Percentiles rank a stretch among this genome's conserved stretches.
phyloP scores from a whole-genome alignment of 2,888 invertebrate species.

The Ectemnius continuus region DNA sequence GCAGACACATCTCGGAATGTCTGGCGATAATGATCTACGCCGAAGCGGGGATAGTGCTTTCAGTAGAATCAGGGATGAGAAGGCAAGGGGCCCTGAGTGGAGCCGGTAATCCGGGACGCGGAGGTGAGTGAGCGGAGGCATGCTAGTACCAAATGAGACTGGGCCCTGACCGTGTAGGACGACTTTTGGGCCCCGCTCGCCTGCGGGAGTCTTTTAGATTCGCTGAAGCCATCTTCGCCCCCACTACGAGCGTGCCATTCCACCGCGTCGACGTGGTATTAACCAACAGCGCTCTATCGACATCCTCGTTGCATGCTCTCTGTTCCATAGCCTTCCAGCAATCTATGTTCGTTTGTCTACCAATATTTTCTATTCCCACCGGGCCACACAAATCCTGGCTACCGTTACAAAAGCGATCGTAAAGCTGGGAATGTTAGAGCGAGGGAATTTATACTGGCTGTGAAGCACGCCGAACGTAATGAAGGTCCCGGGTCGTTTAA shows the following conservation, averaged over 20 bases:
- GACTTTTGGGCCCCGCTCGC: slow-evolving; percentile 62
- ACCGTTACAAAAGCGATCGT: slow-evolving; percentile 48
- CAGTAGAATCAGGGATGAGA: slow-evolving; percentile 33
- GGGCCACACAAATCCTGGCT: slow-evolving; percentile 42
- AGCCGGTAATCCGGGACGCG: slow-evolving; percentile 56
- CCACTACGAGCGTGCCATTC: slow-evolving; percentile 6
- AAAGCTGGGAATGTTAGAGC: slow-evolving; percentile 44
- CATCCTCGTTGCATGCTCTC: slow-evolving; percentile 19
- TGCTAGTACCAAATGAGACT: slow-evolving; percentile 67
- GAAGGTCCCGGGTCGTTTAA: slow-evolving; percentile 20
- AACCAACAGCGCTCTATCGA: slow-evolving; percentile 32
- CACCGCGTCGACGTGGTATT: slow-evolving; percentile 57
- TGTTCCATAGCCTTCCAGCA: not conserved
- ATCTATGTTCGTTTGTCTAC: slow-evolving; percentile 49
- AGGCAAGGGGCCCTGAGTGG: slow-evolving; percentile 20
- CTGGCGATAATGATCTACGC: slow-evolving; percentile 63
- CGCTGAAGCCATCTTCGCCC: slow-evolving; percentile 38
- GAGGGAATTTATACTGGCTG: slow-evolving; percentile 40
- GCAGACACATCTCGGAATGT: slow-evolving; percentile 59
- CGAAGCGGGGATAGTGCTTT: slow-evolving; percentile 45
- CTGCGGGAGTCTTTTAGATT: slow-evolving; percentile 54
- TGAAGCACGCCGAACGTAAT: slow-evolving; percentile 34
- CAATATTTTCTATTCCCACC: slow-evolving; percentile 40
- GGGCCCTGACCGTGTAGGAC: slow-evolving; percentile 61
- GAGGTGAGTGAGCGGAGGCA: slow-evolving; percentile 60